A percentile compares a stretch with the other conserved stretches of the same genome.
These are phyloP conservation scores for Drosophila hamatofila DNA, from an alignment of 2,888 invertebrate species.

Conservation along the genomic window DNA sequence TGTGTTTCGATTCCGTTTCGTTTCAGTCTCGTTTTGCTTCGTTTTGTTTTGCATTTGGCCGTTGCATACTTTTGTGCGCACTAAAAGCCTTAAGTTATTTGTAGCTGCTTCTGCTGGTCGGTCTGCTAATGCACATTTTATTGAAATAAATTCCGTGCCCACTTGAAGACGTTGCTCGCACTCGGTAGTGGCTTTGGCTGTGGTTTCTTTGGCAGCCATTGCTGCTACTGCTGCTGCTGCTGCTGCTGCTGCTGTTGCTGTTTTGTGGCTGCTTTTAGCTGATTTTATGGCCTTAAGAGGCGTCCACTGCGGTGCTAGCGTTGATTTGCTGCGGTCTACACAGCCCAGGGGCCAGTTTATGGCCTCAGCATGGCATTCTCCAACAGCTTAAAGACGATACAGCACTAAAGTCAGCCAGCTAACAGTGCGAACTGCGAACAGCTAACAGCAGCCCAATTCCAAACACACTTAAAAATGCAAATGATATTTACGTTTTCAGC, in stretches of 20 bases:
- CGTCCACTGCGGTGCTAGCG: slow-evolving; percentile 65
- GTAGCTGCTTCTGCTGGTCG: slow-evolving; percentile 71
- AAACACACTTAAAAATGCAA: slow-evolving; percentile 75
- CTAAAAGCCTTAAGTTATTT: slow-evolving; percentile 80
- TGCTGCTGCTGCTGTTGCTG: slow-evolving; percentile 69
- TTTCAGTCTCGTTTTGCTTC: slow-evolving; percentile 12
- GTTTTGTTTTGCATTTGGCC: slow-evolving; percentile 63
- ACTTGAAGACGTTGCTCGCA: slow-evolving; percentile 45
- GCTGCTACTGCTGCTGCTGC: slow-evolving; percentile 45
- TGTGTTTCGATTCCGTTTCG: slow-evolving; percentile 23
- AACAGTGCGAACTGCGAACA: slow-evolving; percentile 11
- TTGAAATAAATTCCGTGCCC: slow-evolving; percentile 80
- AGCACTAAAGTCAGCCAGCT: slow-evolving; percentile 40
- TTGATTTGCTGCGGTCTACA: slow-evolving; percentile 74
- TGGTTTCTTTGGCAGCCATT: slow-evolving; percentile 34
- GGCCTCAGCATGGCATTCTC: slow-evolving; percentile 43
- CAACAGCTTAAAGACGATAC: slow-evolving; percentile 55
- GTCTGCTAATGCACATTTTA: slow-evolving; percentile 77
- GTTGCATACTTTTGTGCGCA: slow-evolving; percentile 59
- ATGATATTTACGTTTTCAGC: slow-evolving; percentile 76
- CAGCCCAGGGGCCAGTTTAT: slow-evolving; percentile 78
- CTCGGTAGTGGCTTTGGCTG: slow-evolving; percentile 20
- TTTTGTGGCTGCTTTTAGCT: slow-evolving; percentile 78
- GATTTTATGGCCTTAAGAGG: slow-evolving; percentile 78
- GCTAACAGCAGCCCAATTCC: slow-evolving; percentile 43